These are phyloP conservation scores for Scatophagus argus DNA, from an alignment of 2,113 vertebrate species.

Conservation along the genomic window DNA sequence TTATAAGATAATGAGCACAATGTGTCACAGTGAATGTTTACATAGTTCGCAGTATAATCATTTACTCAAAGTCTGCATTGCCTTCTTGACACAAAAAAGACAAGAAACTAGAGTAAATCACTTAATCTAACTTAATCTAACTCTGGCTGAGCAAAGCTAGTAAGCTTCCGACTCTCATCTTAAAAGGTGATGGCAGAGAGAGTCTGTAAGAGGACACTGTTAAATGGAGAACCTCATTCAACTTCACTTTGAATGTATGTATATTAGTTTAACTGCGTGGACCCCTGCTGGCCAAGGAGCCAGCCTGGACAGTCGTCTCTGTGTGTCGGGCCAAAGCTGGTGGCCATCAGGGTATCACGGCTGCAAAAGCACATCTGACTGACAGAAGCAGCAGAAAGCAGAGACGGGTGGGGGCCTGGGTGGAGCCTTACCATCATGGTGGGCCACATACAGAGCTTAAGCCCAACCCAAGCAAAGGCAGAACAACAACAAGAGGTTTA, in stretches of 20 bases:
- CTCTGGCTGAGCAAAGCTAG: conserved; percentile 3
- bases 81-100: background rate
- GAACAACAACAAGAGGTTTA: conserved; percentile 75
- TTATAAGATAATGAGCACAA: background rate
- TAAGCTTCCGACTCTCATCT: conserved; percentile 1
- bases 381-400: conserved; percentile 76
- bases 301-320: conserved; percentile 31
- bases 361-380: conserved; percentile 68
- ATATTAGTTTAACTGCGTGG: conserved; percentile 31
- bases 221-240: background rate
- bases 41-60: background rate
- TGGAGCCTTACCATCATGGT: conserved; percentile 85
- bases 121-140: background rate
- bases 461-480: conserved; percentile 73
- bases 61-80: background rate
- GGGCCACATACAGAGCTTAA: conserved; percentile 86
- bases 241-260: background rate
- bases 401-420: conserved; percentile 38
- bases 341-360: conserved; percentile 16
- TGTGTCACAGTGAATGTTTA: background rate
- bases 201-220: background rate
- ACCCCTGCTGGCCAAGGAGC: conserved; percentile 62
- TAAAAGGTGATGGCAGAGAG: background rate
- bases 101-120: background rate
- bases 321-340: conserved; percentile 27